Percentiles rank a stretch among this genome's conserved stretches.
Evolutionary conservation across 2,797 vertebrate species (phyloP).

Genomic region (Pteronotus mesoamericanus): DNA sequence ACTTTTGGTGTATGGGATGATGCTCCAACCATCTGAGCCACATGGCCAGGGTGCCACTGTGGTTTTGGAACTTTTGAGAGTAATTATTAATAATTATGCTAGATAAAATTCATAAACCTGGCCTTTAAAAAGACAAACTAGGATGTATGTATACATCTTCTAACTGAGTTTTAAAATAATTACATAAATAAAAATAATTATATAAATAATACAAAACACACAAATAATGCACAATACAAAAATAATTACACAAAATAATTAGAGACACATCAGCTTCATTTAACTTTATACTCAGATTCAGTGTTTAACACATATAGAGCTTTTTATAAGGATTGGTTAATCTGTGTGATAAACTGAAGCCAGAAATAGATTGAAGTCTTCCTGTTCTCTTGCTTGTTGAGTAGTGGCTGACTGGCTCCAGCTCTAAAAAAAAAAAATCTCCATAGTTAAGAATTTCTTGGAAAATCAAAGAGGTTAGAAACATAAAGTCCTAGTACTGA

Average conservation of each 20-base stretch:
- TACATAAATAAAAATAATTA: background rate
- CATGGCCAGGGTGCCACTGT: background rate
- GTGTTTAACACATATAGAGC: background rate
- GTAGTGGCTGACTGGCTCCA: background rate
- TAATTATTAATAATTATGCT: background rate
- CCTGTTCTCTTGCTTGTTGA: background rate
- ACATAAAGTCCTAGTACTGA: background rate
- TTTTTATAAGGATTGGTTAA: background rate
- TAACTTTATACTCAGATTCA: background rate
- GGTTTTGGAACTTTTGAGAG: background rate
- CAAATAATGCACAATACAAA: background rate
- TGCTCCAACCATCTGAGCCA: no score
- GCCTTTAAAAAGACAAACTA: background rate
- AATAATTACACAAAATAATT: background rate
- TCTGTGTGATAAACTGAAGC: background rate
- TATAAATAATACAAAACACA: background rate
- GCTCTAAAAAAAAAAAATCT: background rate
- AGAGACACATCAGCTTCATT: background rate
- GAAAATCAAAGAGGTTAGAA: background rate
- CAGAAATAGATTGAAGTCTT: background rate
- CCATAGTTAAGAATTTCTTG: background rate
- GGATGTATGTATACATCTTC: background rate
- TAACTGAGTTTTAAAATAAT: slow-evolving; percentile 12
- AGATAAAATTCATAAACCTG: background rate
- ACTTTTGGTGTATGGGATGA: no score